phyloP scores from a whole-genome alignment of 2,113 vertebrate genomes.

The Jaculus jaculus region DNA sequence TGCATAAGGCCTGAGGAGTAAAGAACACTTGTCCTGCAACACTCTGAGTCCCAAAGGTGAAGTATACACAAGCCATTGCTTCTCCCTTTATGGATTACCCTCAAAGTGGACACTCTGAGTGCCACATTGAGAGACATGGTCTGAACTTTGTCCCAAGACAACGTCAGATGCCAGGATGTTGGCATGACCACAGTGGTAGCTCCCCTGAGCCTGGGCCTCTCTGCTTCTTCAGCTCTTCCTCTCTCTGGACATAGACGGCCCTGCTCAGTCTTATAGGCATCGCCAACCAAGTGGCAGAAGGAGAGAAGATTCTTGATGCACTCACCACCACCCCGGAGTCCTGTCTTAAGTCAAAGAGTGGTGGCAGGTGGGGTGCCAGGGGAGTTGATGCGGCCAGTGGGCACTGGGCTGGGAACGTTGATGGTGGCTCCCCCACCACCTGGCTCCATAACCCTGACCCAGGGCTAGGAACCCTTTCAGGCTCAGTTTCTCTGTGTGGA shows the following conservation, averaged over 20 bases:
- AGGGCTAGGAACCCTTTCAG: accelerated
- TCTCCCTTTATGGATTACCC: too few relatives aligned
- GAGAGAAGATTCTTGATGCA: not conserved
- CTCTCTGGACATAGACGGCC: accelerated
- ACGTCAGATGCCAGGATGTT: not conserved
- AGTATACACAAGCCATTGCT: accelerated
- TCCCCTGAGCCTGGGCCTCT: accelerated
- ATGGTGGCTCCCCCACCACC: too few relatives aligned
- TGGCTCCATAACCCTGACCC: not conserved
- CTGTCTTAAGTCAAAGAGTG: not conserved
- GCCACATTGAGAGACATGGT: not conserved
- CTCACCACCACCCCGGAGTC: accelerated
- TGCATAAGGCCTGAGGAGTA: not conserved
- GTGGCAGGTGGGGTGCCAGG: too few relatives aligned
- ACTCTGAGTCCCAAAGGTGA: not conserved
- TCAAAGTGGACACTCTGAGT: not conserved
- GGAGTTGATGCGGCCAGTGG: accelerated
- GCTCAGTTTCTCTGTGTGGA: not conserved
- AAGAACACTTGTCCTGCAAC: not conserved
- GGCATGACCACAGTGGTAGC: accelerated
- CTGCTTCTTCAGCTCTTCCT: not conserved
- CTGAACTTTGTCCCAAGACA: not conserved
- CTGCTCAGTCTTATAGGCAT: not conserved
- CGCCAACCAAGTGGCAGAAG: accelerated
- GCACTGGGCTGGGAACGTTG: too few relatives aligned